Percentiles rank a stretch among this genome's conserved stretches.
Evolutionary conservation across 2,888 invertebrate species (phyloP).

Genomic region (Sialis fuliginosa): DNA sequence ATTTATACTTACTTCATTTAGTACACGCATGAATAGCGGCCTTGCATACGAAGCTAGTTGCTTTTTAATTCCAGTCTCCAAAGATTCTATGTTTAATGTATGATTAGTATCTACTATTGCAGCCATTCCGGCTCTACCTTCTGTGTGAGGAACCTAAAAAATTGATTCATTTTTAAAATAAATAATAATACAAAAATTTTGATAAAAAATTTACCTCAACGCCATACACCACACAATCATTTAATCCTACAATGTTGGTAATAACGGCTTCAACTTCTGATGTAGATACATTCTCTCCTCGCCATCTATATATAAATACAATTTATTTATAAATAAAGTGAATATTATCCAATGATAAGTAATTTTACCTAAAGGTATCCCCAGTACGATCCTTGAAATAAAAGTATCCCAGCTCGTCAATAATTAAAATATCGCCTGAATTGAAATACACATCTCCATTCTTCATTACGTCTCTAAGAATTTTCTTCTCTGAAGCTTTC

Average conservation of each 20-base stretch:
- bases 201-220: slow-evolving; percentile 48
- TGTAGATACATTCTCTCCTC: slow-evolving; percentile 94
- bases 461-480: slow-evolving; percentile 50
- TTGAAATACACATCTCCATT: slow-evolving; percentile 83
- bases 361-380: slow-evolving; percentile 49
- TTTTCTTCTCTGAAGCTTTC: slow-evolving; percentile 51
- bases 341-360: not conserved
- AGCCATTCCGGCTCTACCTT: slow-evolving; percentile 88
- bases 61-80: slow-evolving; percentile 47
- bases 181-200: not conserved
- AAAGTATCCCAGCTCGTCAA: slow-evolving; percentile 84
- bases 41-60: slow-evolving; percentile 71
- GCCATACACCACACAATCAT: slow-evolving; percentile 70
- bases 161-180: slow-evolving; percentile 1
- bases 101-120: slow-evolving; percentile 59
- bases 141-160: slow-evolving; percentile 51
- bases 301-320: slow-evolving; percentile 37
- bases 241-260: slow-evolving; percentile 53
- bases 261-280: slow-evolving; percentile 87
- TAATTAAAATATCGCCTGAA: slow-evolving; percentile 74
- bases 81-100: slow-evolving; percentile 34
- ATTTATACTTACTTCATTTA: slow-evolving; percentile 30
- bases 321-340: not conserved
- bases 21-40: slow-evolving; percentile 72
- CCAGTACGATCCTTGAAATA: slow-evolving; percentile 85